Evolutionary conservation across 2,113 vertebrate species (phyloP).

Genomic region (Hypocryptadius cinnamomeus): DNA sequence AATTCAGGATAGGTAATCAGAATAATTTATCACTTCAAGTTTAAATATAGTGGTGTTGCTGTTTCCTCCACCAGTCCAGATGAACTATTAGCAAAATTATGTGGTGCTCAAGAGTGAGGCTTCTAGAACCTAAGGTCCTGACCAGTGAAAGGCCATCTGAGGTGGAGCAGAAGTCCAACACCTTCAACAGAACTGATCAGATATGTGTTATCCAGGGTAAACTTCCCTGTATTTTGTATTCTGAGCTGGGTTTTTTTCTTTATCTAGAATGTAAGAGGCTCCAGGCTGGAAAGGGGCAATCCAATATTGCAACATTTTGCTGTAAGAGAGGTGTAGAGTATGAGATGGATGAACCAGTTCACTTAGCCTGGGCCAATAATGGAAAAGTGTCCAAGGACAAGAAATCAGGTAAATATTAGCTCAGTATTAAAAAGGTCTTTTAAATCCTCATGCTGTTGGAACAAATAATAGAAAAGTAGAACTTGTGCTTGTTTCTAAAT

Average conservation of each 20-base stretch:
- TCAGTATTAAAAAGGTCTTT: background rate
- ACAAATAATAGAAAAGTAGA: background rate
- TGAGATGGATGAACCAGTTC: background rate
- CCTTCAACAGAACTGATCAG: background rate
- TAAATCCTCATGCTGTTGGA: background rate
- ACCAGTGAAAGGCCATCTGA: background rate
- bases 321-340: background rate
- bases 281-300: background rate
- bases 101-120: background rate
- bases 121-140: background rate
- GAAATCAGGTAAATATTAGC: background rate
- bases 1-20: background rate
- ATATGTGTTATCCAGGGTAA: background rate
- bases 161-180: background rate
- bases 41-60: background rate
- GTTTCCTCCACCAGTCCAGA: background rate
- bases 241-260: background rate
- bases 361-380: background rate
- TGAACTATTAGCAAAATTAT: background rate
- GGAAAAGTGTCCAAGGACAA: background rate
- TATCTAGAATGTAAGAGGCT: background rate
- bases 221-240: background rate
- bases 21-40: background rate
- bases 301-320: background rate
- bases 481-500: background rate